Evolutionary conservation across 2,797 vertebrate genomes (phyloP).

Genomic region (Epinephelus malabaricus): DNA sequence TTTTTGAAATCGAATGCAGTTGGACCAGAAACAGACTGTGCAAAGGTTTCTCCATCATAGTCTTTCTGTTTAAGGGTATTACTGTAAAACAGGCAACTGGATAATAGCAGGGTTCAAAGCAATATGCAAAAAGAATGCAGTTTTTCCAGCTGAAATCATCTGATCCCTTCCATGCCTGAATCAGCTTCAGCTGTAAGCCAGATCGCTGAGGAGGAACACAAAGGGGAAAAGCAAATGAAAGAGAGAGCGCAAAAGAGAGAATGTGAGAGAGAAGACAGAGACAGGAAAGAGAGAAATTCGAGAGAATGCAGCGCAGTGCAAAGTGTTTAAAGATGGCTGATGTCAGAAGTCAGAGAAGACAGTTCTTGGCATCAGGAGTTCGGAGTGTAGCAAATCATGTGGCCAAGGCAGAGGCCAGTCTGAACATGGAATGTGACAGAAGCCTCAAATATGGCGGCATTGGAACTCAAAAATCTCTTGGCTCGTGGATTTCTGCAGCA

Average conservation of each 20-base stretch:
- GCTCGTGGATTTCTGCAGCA: slow-evolving; percentile 73
- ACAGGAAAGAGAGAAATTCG: slow-evolving; percentile 62
- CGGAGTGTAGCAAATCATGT: slow-evolving; percentile 61
- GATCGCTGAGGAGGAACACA: slow-evolving; percentile 75
- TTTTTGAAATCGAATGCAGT: slow-evolving; percentile 55
- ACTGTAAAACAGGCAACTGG: slow-evolving; percentile 81
- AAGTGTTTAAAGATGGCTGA: slow-evolving; percentile 82
- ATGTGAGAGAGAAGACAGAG: slow-evolving; percentile 60
- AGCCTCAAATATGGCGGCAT: slow-evolving; percentile 74
- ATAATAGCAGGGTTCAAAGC: slow-evolving; percentile 81
- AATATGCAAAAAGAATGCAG: slow-evolving; percentile 78
- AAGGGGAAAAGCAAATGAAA: slow-evolving; percentile 69
- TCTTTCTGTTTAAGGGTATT: slow-evolving; percentile 74
- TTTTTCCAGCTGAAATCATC: slow-evolving; percentile 85
- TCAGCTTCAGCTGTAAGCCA: slow-evolving; percentile 83
- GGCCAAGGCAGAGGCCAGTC: slow-evolving; percentile 70
- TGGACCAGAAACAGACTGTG: slow-evolving; percentile 48
- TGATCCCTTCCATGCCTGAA: slow-evolving; percentile 82
- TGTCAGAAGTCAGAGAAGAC: slow-evolving; percentile 75
- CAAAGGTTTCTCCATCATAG: slow-evolving; percentile 62
- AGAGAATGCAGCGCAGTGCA: slow-evolving; percentile 70
- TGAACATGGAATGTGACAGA: slow-evolving; percentile 72
- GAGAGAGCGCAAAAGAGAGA: slow-evolving; percentile 47
- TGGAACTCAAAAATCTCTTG: slow-evolving; percentile 76
- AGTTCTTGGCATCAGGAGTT: slow-evolving; percentile 69